Conservation (phyloP, 1,140 invertebrate genomes). For the Odontomachus brunneus region DNA sequence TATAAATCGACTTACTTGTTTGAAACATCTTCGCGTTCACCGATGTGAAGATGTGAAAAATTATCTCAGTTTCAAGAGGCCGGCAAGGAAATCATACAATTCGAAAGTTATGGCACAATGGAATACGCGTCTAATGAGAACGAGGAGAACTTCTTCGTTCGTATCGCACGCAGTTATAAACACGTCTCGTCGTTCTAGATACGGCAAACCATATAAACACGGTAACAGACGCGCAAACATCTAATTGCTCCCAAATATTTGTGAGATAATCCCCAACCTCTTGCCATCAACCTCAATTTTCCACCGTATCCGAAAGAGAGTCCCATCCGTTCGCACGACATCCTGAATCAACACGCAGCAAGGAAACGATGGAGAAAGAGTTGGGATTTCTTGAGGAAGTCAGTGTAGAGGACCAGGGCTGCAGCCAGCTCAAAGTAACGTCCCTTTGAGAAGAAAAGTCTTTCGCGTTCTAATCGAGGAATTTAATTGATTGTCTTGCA, state of each 20-base stretch:
- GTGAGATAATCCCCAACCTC: conserved; percentile 77
- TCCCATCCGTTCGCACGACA: conserved; percentile 1
- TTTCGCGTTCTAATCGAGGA: no score
- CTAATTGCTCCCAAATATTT: conserved; percentile 84
- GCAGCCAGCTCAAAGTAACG: no score
- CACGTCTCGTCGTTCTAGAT: conserved; percentile 76
- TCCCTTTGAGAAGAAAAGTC: no score
- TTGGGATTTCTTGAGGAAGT: neutral
- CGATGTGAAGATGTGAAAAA: neutral
- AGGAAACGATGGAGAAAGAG: no score
- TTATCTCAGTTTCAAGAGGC: neutral
- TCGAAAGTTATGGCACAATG: conserved; percentile 10
- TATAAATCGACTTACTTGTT: no score
- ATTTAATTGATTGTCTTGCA: no score
- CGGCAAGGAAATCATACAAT: conserved; percentile 14
- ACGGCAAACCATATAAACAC: conserved; percentile 80
- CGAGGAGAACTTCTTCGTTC: conserved; percentile 26
- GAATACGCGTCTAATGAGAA: conserved; percentile 22
- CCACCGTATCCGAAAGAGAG: conserved; percentile 37
- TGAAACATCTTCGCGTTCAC: no score
- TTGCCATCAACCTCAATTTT: conserved; percentile 70
- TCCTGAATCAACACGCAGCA: conserved; percentile 31
- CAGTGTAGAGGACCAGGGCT: no score
- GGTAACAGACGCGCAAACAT: conserved; percentile 80
- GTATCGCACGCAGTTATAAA: conserved; percentile 68